Conservation (phyloP, 2,888 invertebrate genomes). For the Barypeithes pellucidus region DNA sequence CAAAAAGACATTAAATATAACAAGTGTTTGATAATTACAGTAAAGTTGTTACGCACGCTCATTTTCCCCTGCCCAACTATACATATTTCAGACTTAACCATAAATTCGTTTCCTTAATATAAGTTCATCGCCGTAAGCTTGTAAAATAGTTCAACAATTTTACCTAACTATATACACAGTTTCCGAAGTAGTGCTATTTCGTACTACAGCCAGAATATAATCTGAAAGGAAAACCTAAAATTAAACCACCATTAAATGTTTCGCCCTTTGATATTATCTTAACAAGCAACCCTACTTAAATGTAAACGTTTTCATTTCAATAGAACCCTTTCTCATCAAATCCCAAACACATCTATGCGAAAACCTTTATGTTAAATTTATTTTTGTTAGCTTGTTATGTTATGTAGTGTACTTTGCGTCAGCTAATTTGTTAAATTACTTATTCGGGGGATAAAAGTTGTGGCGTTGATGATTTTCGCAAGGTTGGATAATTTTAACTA, state of each 20-base stretch:
- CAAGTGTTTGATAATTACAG: too few relatives aligned
- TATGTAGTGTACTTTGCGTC: slow-evolving; percentile 3
- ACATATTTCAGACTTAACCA: too few relatives aligned
- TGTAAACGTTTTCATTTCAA: slow-evolving; percentile 26
- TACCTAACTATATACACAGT: slow-evolving; percentile 10
- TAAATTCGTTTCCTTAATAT: neutral
- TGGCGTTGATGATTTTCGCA: neutral
- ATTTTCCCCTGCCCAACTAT: too few relatives aligned
- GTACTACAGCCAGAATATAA: slow-evolving; percentile 9
- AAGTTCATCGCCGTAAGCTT: neutral
- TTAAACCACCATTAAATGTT: slow-evolving; percentile 23
- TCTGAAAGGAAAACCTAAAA: slow-evolving; percentile 26
- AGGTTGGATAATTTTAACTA: too few relatives aligned
- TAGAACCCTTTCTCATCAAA: slow-evolving; percentile 29
- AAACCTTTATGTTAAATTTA: slow-evolving; percentile 20
- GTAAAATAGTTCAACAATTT: slow-evolving; percentile 13
- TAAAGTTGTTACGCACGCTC: too few relatives aligned
- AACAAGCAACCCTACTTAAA: slow-evolving; percentile 23
- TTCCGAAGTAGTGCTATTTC: slow-evolving; percentile 13
- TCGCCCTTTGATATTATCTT: slow-evolving; percentile 24
- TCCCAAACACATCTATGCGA: slow-evolving; percentile 7
- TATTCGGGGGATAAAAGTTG: neutral
- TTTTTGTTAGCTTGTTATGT: slow-evolving; percentile 16
- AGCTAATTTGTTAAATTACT: slow-evolving; percentile 4
- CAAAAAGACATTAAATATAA: too few relatives aligned